Evolutionary conservation across 2,797 vertebrate species (phyloP), one percentile per base, ranked within the genome.

Genomic region (Gambelia wislizenii): DNA sequence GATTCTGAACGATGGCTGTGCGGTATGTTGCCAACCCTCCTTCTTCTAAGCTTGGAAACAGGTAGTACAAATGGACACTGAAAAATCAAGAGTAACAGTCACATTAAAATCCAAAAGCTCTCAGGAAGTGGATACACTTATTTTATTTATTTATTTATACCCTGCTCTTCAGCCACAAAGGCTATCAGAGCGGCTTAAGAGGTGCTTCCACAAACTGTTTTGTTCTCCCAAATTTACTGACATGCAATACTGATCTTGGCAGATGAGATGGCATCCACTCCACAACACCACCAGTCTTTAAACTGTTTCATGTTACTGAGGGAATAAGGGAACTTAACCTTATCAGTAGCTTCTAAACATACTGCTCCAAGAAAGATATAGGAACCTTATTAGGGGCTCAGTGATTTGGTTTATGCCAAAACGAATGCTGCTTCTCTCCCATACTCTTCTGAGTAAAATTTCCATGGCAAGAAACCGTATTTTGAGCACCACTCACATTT

Each of bases 1-100:
- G 99, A 94, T 99, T 99, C 97, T 99, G 99, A 7, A 99, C 99
- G 0, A 99, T 99, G 93, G 99, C 99, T 0, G 99, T 99, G 78
- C 99, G 97, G 93, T 99, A 99, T 0, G 99, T 99, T 36, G 99
- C 99, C 91, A 99, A 97, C 14, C 99, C 99, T 79, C 99, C 99
- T 96, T 99, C 99, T 94, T 99, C 99, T 91, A 99, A 96, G 59
- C 91, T 97, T 47, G 99, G 99, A 83, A 99, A 99, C 49, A 99
- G 96, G 95, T 99, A 99, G 95, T 99, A 99, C 81, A 99, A 95
- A 95, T 99, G 99, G 89, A 99, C 99, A 56, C 99, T 99, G 97
- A 2, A 54, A 94, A 89, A 10, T 89, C 91, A 30, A 91, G 5
- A 78, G 39, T 13, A 92, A 91, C 88, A 89, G 81, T 1, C 30